phyloP scores from a whole-genome alignment of 2,797 vertebrate species.

The Onychomys torridus region DNA sequence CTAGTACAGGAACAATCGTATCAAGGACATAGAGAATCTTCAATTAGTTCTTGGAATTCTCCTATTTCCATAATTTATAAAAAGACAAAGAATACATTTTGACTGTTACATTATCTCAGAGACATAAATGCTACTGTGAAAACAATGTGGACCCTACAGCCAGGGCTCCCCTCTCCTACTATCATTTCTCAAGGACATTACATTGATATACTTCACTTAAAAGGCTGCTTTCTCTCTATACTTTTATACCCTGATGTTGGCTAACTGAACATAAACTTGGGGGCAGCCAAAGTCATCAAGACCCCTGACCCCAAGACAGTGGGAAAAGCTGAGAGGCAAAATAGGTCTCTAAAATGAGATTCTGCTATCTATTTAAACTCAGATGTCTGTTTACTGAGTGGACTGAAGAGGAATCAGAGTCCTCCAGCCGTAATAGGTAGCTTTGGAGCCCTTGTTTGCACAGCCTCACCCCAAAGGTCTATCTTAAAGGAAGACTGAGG shows the following conservation, averaged over 20 bases:
- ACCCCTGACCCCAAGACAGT: not conserved
- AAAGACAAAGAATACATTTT: not conserved
- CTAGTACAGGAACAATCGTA: not conserved
- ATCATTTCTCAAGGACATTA: not conserved
- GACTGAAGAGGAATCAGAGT: not conserved
- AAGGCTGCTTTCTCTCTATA: not conserved
- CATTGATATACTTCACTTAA: not conserved
- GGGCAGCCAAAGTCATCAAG: not conserved
- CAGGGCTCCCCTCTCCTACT: not conserved
- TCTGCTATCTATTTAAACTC: not conserved
- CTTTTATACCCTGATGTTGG: not conserved
- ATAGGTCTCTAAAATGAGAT: not conserved
- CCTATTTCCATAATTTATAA: not conserved
- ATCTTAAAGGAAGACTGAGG: not conserved
- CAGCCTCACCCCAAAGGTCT: not conserved
- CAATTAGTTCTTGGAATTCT: not conserved
- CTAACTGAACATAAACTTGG: not conserved
- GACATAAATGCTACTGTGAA: not conserved
- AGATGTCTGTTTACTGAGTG: not conserved
- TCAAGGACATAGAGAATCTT: not conserved
- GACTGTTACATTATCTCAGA: not conserved
- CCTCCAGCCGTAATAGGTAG: not conserved
- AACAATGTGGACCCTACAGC: not conserved
- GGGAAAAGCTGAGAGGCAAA: not conserved
- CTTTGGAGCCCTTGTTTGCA: not conserved